Conservation (phyloP, 2,113 vertebrate genomes). For the Oryzias woworae region DNA sequence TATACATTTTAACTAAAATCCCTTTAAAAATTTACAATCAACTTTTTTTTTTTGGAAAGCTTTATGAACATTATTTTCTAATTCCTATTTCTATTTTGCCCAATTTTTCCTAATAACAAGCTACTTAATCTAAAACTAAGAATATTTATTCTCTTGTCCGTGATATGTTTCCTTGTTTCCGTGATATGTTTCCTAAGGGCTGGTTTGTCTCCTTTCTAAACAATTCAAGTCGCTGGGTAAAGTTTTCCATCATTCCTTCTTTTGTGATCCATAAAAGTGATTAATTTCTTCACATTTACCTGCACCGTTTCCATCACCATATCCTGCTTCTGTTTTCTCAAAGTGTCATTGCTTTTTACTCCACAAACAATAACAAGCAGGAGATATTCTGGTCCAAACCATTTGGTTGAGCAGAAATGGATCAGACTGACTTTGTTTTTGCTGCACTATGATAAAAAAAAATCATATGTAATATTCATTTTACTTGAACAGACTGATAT, state of each 20-base stretch:
- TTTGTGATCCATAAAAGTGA: constrained; percentile 57
- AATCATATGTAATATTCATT: no score
- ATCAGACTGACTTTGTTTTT: no score
- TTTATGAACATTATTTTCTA: no score
- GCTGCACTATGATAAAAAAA: no score
- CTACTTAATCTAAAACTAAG: background rate
- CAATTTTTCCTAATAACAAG: no score
- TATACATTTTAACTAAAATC: no score
- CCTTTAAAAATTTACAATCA: no score
- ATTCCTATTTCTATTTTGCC: no score
- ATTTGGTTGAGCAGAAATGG: background rate
- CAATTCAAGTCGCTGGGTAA: constrained; percentile 19
- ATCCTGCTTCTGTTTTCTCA: constrained; percentile 8
- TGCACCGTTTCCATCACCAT: constrained; percentile 12
- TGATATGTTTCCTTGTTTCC: constrained; percentile 1
- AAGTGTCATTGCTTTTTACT: constrained; percentile 10
- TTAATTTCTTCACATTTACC: constrained; percentile 46
- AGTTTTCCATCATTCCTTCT: constrained; percentile 33
- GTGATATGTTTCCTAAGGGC: no score
- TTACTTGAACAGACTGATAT: no score
- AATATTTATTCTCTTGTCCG: background rate
- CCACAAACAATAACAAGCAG: constrained; percentile 10
- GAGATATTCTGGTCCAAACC: constrained; percentile 4
- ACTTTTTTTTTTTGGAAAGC: no score
- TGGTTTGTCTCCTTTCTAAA: constrained; percentile 1